Evolutionary conservation across 2,797 vertebrate genomes (phyloP), one percentile per base, ranked within the genome.

Genomic region (Pterois miles): DNA sequence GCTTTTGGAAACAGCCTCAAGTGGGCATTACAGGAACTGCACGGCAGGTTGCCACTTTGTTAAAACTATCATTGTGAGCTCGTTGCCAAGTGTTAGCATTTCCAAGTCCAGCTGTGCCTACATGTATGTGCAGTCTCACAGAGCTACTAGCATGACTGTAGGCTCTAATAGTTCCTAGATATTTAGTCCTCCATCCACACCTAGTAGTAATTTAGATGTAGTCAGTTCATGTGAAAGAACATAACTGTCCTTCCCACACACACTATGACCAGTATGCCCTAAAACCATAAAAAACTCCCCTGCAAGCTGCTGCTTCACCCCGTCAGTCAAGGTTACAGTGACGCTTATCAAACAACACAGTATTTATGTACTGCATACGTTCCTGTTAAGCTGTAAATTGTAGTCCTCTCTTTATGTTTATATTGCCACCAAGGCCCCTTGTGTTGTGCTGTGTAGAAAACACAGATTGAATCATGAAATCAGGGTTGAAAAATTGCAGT

Each of bases 261-360:
- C 56, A 58, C 36, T 40, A 1, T 38, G 13, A 53, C 23, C 29
- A 8, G 7, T 4, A 33, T 66, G 56, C 25, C 48, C 58, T 71
- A 43, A 79, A 81, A 58, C 75, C 36, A 78, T 81, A 65, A 81
- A 81, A 80, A 65, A 38, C 8, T 20, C 31, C 52, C 11, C 29
- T 34, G 12, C 20, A 52, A 14, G 13, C 36, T 18, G 33, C 38
- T 31, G 2, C 48, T 50, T 66, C 38, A 54, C 14, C 11, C 9
- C 0, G 0, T 27, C 1, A 3, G 38, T 69, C 38, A 74, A 74
- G 25, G 29, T 68, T 23, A 14, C 36, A 0, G 52, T 64, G 29
- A 67, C 12, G 4, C 1, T 64, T 6, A 71, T 73, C 29, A 48
- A 27, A 57, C 27, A 64, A 63, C 36, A 31, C 13, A 56, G 14